phyloP scores from a whole-genome alignment of 2,888 invertebrate species.

The Celastrina argiolus region DNA sequence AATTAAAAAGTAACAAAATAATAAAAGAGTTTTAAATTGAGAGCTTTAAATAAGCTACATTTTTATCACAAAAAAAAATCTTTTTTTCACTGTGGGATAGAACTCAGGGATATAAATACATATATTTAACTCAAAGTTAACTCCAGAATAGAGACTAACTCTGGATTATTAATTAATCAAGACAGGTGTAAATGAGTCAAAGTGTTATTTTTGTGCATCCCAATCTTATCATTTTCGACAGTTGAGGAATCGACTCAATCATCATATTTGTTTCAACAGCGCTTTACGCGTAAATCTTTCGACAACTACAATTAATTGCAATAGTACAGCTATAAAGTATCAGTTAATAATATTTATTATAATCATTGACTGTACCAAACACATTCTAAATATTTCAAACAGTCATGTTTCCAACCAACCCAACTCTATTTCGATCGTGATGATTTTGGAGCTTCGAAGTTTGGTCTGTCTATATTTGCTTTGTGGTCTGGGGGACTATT shows the following conservation, averaged over 20 bases:
- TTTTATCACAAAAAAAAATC: no score
- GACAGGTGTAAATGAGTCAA: no score
- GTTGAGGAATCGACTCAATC: background rate
- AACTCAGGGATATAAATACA: no score
- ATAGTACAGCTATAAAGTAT: background rate
- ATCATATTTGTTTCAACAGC: background rate
- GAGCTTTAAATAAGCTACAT: no score
- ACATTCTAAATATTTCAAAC: background rate
- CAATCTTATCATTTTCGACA: background rate
- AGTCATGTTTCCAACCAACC: background rate
- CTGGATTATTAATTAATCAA: no score
- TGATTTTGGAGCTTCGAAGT: background rate
- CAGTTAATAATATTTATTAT: background rate
- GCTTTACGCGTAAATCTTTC: background rate
- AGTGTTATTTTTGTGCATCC: no score
- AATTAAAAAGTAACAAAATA: no score
- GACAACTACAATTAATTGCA: background rate
- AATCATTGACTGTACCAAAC: background rate
- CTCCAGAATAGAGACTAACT: no score
- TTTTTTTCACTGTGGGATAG: no score
- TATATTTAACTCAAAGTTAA: no score
- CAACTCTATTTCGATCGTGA: background rate
- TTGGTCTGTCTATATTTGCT: background rate
- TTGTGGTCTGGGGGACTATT: no score
- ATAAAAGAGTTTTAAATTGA: no score